Percentiles rank a stretch among this genome's conserved stretches.
Conservation (phyloP, 2,797 vertebrate genomes). For the Amphiprion clarkii region DNA sequence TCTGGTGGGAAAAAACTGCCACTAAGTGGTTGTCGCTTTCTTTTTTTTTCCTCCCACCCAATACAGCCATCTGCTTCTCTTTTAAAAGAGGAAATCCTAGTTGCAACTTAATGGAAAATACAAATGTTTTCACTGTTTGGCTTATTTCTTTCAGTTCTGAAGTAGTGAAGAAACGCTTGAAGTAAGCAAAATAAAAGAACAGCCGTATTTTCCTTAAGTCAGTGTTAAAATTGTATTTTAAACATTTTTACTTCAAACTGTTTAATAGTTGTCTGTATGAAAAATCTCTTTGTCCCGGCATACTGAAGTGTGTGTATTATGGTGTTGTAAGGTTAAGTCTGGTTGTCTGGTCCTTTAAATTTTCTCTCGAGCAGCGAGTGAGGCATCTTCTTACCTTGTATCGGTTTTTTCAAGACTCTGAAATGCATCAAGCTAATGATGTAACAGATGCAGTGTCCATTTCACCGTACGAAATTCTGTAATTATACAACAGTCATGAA, state of each 20-base stretch:
- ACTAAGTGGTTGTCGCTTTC: conserved; percentile 78
- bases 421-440: conserved; percentile 18
- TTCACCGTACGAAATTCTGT: conserved; percentile 29
- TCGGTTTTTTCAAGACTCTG: conserved; percentile 40
- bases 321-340: conserved; percentile 62
- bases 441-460: conserved; percentile 43
- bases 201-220: conserved; percentile 74
- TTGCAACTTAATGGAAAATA: conserved; percentile 74
- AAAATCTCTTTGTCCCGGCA: conserved; percentile 50
- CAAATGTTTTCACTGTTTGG: conserved; percentile 56
- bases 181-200: conserved; percentile 40
- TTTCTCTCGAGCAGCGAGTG: conserved; percentile 35
- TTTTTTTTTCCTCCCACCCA: conserved; percentile 49
- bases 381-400: conserved; percentile 47
- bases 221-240: conserved; percentile 84
- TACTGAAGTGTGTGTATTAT: conserved; percentile 59
- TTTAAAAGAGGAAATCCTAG: conserved; percentile 77
- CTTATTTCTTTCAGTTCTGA: conserved; percentile 50
- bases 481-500: conserved; percentile 37
- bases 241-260: conserved; percentile 76
- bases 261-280: conserved; percentile 70
- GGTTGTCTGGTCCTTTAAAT: conserved; percentile 49
- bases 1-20: conserved; percentile 76
- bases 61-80: conserved; percentile 83
- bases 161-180: conserved; percentile 25